Base-by-base conservation (phyloP, 2,888 invertebrate species). In the Platycheirus albimanus region DNA sequence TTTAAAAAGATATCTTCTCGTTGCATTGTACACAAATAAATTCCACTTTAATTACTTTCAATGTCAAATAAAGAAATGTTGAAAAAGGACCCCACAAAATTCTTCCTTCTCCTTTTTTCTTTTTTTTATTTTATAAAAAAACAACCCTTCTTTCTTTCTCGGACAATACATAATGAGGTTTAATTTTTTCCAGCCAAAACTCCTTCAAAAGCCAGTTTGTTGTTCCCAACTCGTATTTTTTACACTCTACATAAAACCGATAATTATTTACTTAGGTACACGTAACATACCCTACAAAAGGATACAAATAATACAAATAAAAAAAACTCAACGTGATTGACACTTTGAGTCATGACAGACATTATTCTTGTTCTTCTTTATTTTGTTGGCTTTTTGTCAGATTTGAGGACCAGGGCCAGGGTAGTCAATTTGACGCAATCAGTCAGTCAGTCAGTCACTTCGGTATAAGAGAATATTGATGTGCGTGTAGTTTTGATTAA, bases 401-500 rank as follows among this genome's bases (percentile, higher is more conserved):
- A 71, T 77, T 75, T 71, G 52, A 61, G 61, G 76, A 76, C 54
- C 19, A 54, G 64, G n/a, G n/a, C n/a, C 8, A 33, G 13, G n/a
- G 17, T 58, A 71, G 76, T 71, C 77, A 58, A 78, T 78, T 78
- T 78, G 78, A 83, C 69, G 78, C 78, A 83, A 72, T 78, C 77
- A 67, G 69, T 78, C 83, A 78, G 83, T 78, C 58, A 43, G 24
- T 56, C 43, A 28, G 58, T 24, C 28, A 54, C 6, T 17, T 19
- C 17, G 8, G 41, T 17, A n/a, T n/a, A 4, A 2, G 45, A 38
- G 71, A 61, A 81, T 81, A 77, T 81, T 78, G 78, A 78, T 78
- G 72, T 72, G 78, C 83, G 83, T 83, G 83, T 83, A 78, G 51
- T 83, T 83, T 83, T 83, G 83, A 83, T 83, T 83, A 83, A 83